A percentile compares a stretch with the other conserved stretches of the same genome.
phyloP scores from a whole-genome alignment of 37 sponge, comb jelly and placozoan species.

The Diacarnus erythraeanus region DNA sequence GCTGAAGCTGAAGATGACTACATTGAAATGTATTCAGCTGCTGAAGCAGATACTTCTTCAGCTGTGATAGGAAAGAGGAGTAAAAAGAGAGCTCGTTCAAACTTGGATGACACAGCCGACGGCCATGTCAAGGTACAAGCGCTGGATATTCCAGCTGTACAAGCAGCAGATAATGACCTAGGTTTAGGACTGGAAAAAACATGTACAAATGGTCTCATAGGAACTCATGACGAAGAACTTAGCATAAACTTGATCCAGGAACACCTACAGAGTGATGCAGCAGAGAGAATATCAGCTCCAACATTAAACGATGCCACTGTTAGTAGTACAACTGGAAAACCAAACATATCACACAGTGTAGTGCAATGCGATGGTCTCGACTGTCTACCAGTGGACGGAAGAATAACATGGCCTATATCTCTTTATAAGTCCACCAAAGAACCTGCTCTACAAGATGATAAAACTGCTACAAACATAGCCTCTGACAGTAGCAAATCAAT shows the following conservation, averaged over 20 bases:
- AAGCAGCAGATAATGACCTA: not conserved
- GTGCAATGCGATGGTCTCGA: not conserved
- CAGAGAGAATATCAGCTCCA: not conserved
- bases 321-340: not conserved
- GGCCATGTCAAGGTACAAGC: not conserved
- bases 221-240: no score
- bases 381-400: not conserved
- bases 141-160: not conserved
- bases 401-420: no score
- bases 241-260: not conserved
- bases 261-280: not conserved
- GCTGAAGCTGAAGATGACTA: not conserved
- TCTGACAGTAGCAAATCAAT: not conserved
- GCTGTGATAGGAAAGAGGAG: not conserved
- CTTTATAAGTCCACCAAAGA: no score
- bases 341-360: not conserved
- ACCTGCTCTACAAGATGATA: no score
- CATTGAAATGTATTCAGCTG: conserved; percentile 1
- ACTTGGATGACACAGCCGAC: not conserved
- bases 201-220: not conserved
- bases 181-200: no score
- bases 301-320: not conserved
- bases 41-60: not conserved
- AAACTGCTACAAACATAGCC: not conserved
- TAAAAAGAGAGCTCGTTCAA: no score